Conservation (phyloP, 1,140 invertebrate species). For the Brachionus manjavacas region DNA sequence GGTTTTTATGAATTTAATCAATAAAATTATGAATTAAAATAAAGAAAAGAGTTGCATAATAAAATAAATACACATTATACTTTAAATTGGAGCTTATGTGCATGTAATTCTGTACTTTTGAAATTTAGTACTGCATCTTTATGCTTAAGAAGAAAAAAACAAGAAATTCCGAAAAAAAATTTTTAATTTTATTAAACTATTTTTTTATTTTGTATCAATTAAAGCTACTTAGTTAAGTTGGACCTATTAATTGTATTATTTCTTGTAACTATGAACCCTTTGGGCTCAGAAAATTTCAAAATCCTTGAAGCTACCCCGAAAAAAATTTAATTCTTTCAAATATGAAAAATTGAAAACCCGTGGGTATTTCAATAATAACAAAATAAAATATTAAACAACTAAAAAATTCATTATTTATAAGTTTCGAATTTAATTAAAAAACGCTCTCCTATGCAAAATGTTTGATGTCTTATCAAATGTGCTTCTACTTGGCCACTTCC, state of each 20-base stretch:
- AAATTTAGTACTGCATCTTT: neutral
- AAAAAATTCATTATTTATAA: neutral
- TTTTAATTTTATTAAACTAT: too few relatives aligned
- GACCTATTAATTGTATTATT: neutral
- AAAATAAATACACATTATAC: neutral
- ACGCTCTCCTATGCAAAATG: too few relatives aligned
- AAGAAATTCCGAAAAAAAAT: too few relatives aligned
- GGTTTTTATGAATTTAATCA: neutral
- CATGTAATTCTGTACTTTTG: conserved; percentile 2
- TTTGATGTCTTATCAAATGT: neutral
- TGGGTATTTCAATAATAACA: neutral
- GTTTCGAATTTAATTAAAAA: neutral
- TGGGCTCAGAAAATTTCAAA: neutral
- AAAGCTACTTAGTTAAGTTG: neutral
- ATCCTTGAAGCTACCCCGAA: neutral
- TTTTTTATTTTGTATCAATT: neutral
- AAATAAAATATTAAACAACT: neutral
- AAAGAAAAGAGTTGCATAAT: neutral
- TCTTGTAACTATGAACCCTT: neutral
- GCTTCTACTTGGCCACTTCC: neutral
- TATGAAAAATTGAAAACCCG: neutral
- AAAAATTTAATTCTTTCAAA: neutral
- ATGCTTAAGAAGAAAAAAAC: neutral
- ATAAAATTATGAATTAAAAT: conserved; percentile 2
- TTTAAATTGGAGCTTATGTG: neutral